Evolutionary conservation across 2,113 vertebrate species (phyloP).

Genomic region (Chamaea fasciata): DNA sequence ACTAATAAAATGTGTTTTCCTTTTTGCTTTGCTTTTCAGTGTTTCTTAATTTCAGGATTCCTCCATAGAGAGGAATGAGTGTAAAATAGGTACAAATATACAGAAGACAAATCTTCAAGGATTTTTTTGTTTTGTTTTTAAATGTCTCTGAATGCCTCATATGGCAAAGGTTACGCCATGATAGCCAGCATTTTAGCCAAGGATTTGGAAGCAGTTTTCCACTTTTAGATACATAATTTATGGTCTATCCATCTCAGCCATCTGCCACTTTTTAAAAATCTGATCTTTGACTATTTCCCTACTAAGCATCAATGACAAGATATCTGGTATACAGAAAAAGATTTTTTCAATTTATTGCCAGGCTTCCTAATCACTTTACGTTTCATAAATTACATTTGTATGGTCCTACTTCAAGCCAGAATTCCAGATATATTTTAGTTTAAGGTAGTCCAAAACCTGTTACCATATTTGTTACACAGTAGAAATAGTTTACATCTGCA

Average conservation of each 20-base stretch:
- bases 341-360: neutral
- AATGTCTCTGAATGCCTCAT: neutral
- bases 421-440: neutral
- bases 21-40: neutral
- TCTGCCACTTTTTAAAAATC: neutral
- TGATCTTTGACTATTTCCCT: neutral
- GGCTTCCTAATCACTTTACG: neutral
- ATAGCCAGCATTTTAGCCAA: neutral
- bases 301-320: neutral
- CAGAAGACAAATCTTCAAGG: neutral
- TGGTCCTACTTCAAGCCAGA: neutral
- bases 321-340: neutral
- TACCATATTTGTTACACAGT: neutral
- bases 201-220: neutral
- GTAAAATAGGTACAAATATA: neutral
- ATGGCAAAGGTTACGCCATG: neutral
- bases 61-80: neutral
- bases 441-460: neutral
- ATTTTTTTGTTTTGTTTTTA: neutral
- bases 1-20: neutral
- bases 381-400: neutral
- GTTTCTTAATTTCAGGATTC: neutral
- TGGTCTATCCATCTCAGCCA: neutral
- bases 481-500: neutral
- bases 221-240: neutral